Base-by-base conservation (phyloP, 2,113 vertebrate species). In the Limnothrissa miodon region DNA sequence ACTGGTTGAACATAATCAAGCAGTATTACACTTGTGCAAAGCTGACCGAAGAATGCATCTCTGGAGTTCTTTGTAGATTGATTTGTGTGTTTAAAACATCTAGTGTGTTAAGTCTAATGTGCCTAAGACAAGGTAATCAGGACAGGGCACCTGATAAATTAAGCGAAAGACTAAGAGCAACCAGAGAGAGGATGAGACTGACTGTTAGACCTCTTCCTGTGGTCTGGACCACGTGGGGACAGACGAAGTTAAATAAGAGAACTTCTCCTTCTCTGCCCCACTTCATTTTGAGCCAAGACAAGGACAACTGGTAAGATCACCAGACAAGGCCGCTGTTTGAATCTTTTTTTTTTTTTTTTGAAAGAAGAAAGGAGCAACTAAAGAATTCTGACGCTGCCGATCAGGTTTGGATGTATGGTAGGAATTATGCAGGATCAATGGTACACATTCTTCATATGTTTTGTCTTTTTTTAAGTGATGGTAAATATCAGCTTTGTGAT, bases 181-280 rank as follows among this genome's bases (percentile, higher is more conserved):
- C 51, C 88, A 88, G 7, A 86, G 86, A 83, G 86, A 91, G 87
- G 80, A 33, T 88, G 87, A 85, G 87, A 46, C 88, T 85, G 93
- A 94, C 94, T 94, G 94, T 95, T 95, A 92, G 84, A 94, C 94
- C 94, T 93, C 93, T 95, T 95, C 95, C 95, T 94, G 94, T 95
- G 94, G 94, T 94, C 85, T 89, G 62, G 87, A 82, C 90, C 94
- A 95, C 93, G 92, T 95, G 94, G 83, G 48, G 62, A 8, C 80
- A 84, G 80, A 82, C 82, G 88, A 89, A 89, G 82, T 95, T 95
- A 92, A 95, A 94, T 93, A 94, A 90, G 90, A 91, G 93, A 84
- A 82, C 89, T 85, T 90, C 93, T 93, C 88, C 89, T 90, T 89
- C 86, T 86, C 86, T 88, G 89, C 88, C 90, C 92, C 89, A 87